Evolutionary conservation across 2,113 vertebrate species (phyloP).

Genomic region (Takifugu flavidus): DNA sequence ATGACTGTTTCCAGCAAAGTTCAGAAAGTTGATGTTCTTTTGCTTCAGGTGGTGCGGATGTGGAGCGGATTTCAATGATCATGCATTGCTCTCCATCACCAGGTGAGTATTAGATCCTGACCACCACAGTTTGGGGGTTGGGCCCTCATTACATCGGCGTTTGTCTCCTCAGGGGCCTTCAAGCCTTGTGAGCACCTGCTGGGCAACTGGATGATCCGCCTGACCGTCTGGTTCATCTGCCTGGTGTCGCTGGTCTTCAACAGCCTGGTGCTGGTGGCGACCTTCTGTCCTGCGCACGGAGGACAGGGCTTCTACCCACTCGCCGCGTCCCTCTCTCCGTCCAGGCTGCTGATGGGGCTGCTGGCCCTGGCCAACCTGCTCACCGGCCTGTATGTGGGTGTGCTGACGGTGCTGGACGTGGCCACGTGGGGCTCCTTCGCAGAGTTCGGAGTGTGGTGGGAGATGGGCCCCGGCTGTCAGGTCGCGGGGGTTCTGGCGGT

Average conservation of each 20-base stretch:
- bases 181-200: constrained; percentile 95
- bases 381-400: constrained; percentile 87
- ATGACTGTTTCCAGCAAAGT: neutral
- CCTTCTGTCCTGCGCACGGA: constrained; percentile 74
- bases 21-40: neutral
- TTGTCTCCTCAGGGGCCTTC: constrained; percentile 84
- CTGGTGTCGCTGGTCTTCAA: constrained; percentile 91
- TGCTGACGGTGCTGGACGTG: constrained; percentile 85
- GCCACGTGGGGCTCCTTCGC: constrained; percentile 93
- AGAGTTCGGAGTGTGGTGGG: constrained; percentile 94
- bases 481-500: constrained; percentile 86
- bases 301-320: constrained; percentile 29
- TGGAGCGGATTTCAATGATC: constrained; percentile 81
- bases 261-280: constrained; percentile 84
- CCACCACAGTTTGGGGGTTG: neutral
- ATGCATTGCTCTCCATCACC: constrained; percentile 93
- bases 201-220: constrained; percentile 98
- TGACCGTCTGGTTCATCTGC: constrained; percentile 99
- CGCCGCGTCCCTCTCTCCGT: constrained; percentile 68
- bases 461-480: constrained; percentile 89
- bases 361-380: constrained; percentile 91
- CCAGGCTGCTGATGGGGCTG: constrained; percentile 86
- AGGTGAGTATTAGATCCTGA: constrained; percentile 74
- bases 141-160: neutral
- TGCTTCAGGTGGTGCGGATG: constrained; percentile 70